These are phyloP conservation scores for Diplogasteroides magnus DNA, from an alignment of 1,140 invertebrate genomes.

Conservation along the genomic window DNA sequence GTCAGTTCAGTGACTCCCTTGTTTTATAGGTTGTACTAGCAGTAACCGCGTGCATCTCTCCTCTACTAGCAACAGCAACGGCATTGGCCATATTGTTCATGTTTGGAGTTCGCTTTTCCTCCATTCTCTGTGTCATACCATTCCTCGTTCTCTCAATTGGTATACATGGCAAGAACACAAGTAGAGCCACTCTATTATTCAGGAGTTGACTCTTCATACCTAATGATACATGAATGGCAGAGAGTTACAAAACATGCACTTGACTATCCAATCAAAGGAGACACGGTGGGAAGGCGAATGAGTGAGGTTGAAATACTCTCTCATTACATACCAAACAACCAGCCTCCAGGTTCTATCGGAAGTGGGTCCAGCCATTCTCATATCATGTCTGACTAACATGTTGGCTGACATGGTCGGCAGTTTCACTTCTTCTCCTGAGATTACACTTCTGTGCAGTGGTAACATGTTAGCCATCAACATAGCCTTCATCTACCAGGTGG, in stretches of 20 bases:
- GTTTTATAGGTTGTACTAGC: conserved; percentile 41
- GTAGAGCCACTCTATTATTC: too few species aligned
- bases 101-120: conserved; percentile 48
- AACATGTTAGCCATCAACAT: conserved; percentile 51
- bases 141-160: conserved; percentile 52
- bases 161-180: too few species aligned
- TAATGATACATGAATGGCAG: conserved; percentile 56
- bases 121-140: conserved; percentile 53
- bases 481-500: conserved; percentile 48
- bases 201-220: conserved; percentile 48
- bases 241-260: conserved; percentile 51
- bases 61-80: conserved; percentile 46
- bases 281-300: conserved; percentile 45
- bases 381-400: conserved; percentile 52
- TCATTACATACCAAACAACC: too few species aligned
- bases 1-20: not conserved
- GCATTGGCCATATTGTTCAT: conserved; percentile 51
- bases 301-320: too few species aligned
- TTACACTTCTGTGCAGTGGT: conserved; percentile 49
- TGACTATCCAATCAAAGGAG: conserved; percentile 43
- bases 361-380: conserved; percentile 52
- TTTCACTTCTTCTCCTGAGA: conserved; percentile 52
- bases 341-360: conserved; percentile 40
- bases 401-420: conserved; percentile 50
- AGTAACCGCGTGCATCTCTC: conserved; percentile 42